Conservation (phyloP, 2,113 vertebrate species). For the Pionites leucogaster region DNA sequence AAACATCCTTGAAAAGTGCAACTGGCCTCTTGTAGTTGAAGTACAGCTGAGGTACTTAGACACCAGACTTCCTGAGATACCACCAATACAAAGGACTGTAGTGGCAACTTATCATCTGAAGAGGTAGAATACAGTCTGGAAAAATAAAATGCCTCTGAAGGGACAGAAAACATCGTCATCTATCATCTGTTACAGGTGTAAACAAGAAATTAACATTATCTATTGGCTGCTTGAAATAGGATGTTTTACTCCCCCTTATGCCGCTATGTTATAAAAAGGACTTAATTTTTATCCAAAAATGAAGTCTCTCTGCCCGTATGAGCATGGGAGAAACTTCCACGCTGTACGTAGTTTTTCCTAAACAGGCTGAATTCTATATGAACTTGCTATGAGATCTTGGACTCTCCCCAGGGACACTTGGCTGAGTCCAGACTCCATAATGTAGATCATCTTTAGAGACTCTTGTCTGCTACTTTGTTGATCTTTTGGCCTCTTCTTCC, state of each 20-base stretch:
- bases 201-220: background rate
- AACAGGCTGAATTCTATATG: background rate
- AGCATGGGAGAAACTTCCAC: background rate
- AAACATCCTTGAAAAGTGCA: background rate
- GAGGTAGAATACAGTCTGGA: background rate
- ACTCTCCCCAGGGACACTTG: background rate
- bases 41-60: background rate
- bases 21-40: background rate
- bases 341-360: background rate
- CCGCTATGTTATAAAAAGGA: background rate
- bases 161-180: background rate
- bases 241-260: background rate
- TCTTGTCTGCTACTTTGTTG: background rate
- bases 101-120: background rate
- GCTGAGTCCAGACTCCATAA: background rate
- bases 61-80: background rate
- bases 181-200: background rate
- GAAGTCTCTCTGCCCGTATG: background rate
- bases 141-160: background rate
- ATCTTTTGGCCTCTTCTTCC: background rate
- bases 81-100: background rate
- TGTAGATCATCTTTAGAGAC: background rate
- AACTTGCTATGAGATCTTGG: background rate
- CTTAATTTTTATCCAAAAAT: background rate
- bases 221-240: background rate